phyloP scores from a whole-genome alignment of 2,113 vertebrate species.

The Uropsilus gracilis region DNA sequence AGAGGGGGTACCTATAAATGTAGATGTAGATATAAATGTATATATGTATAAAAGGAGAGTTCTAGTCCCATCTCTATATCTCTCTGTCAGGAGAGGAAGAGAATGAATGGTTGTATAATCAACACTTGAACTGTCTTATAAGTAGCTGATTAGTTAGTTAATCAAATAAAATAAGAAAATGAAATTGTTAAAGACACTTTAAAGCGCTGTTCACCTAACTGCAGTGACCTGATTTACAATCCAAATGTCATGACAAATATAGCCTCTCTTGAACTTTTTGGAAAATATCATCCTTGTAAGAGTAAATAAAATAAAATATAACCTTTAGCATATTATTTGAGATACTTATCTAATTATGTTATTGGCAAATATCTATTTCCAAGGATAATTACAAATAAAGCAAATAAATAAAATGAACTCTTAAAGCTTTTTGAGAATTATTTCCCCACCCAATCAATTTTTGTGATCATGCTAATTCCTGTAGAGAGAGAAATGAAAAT shows the following conservation, averaged over 20 bases:
- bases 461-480: neutral
- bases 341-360: conserved; percentile 31
- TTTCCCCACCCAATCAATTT: neutral
- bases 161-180: neutral
- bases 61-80: neutral
- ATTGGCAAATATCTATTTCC: neutral
- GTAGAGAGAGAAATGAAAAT: neutral
- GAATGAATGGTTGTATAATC: too few relatives aligned
- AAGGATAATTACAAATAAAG: neutral
- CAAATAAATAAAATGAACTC: conserved; percentile 9
- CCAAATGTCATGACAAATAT: conserved; percentile 38
- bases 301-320: conserved; percentile 31
- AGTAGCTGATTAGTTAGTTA: neutral
- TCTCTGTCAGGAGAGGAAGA: too few relatives aligned
- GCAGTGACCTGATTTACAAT: neutral
- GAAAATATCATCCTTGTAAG: neutral
- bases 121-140: neutral
- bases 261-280: neutral
- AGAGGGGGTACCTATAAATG: too few relatives aligned
- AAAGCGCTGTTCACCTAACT: neutral
- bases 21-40: too few relatives aligned
- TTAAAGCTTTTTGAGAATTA: neutral
- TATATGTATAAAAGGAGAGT: too few relatives aligned
- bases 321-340: conserved; percentile 13
- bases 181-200: neutral